phyloP scores from a whole-genome alignment of 2,797 vertebrate genomes.

The Bufotes viridis region DNA sequence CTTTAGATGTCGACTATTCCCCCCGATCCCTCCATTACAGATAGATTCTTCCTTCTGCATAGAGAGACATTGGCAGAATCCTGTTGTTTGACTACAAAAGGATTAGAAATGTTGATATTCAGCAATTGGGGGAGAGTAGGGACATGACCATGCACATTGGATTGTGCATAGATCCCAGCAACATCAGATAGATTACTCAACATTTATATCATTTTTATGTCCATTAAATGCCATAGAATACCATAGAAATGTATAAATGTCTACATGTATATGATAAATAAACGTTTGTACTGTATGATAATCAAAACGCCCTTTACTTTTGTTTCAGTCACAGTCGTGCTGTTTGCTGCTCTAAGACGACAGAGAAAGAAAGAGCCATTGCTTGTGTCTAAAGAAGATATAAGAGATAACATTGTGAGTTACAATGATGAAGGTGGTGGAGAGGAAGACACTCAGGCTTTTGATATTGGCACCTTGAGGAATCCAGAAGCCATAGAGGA shows the following conservation, averaged over 20 bases:
- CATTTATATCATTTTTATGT: too few relatives aligned
- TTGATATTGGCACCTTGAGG: slow-evolving; percentile 90
- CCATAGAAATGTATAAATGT: neutral
- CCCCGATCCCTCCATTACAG: too few relatives aligned
- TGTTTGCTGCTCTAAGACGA: slow-evolving; percentile 88
- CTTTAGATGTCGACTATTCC: too few relatives aligned
- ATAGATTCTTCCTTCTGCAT: too few relatives aligned
- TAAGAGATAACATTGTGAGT: slow-evolving; percentile 93
- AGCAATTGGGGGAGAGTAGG: too few relatives aligned
- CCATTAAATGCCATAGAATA: neutral
- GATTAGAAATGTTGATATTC: too few relatives aligned
- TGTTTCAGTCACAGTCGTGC: slow-evolving; percentile 87
- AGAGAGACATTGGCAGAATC: too few relatives aligned
- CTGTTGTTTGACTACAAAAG: too few relatives aligned
- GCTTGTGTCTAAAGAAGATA: slow-evolving; percentile 95
- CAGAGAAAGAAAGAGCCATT: slow-evolving; percentile 93
- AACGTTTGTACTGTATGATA: neutral
- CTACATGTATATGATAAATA: neutral
- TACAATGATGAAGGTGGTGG: slow-evolving; percentile 94
- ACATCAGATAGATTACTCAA: too few relatives aligned
- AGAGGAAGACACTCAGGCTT: slow-evolving; percentile 95
- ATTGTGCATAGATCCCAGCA: too few relatives aligned
- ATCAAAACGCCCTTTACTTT: slow-evolving; percentile 62
- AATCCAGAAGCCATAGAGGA: slow-evolving; percentile 93
- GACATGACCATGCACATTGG: too few relatives aligned